A percentile compares a stretch with the other conserved stretches of the same genome.
phyloP scores from a whole-genome alignment of 2,888 invertebrate genomes.

The Gryllus longicercus region DNA sequence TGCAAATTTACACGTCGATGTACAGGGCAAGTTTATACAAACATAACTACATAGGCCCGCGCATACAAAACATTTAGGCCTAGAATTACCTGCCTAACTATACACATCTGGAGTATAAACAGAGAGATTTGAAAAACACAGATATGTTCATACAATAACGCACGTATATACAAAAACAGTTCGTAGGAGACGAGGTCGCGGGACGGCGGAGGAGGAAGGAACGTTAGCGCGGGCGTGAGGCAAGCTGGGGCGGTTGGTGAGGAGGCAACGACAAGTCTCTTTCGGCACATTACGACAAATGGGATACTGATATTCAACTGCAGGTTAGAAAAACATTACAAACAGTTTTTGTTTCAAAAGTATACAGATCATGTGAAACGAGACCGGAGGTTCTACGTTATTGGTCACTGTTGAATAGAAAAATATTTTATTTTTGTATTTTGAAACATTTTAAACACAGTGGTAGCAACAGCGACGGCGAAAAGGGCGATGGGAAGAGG shows the following conservation, averaged over 20 bases:
- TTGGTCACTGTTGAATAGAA: slow-evolving; percentile 7
- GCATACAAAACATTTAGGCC: neutral
- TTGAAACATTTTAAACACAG: slow-evolving; percentile 17
- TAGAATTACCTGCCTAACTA: neutral
- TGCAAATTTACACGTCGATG: too few relatives aligned
- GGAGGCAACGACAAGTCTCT: too few relatives aligned
- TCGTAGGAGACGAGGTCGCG: neutral
- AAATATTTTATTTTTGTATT: slow-evolving; percentile 2
- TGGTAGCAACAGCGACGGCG: neutral
- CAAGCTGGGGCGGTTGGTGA: too few relatives aligned
- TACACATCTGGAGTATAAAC: slow-evolving; percentile 4
- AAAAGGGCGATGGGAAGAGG: neutral
- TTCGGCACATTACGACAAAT: neutral
- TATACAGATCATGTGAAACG: neutral
- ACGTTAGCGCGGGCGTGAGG: too few relatives aligned
- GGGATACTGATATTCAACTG: neutral
- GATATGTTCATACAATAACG: neutral
- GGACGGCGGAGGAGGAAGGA: too few relatives aligned
- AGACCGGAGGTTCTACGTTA: neutral
- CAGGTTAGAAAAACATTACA: neutral
- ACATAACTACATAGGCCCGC: slow-evolving; percentile 7
- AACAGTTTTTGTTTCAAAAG: neutral
- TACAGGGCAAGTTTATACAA: neutral
- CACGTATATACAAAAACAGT: neutral
- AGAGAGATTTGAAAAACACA: neutral